These are phyloP conservation scores for Phylloscopus whistleri DNA, from an alignment of 2,113 vertebrate genomes.

Conservation along the genomic window DNA sequence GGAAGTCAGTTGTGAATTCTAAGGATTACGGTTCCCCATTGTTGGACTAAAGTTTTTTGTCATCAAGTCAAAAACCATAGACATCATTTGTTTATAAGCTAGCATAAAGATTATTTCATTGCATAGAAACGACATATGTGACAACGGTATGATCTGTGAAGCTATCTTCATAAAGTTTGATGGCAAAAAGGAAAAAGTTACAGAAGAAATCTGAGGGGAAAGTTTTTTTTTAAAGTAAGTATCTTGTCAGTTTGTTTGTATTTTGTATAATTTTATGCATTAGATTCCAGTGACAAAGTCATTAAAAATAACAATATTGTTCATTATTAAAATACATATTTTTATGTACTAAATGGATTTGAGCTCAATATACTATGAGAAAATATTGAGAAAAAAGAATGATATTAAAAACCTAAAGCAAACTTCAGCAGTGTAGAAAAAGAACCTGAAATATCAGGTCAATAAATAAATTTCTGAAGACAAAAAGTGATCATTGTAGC, in stretches of 20 bases:
- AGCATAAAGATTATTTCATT: conserved; percentile 21
- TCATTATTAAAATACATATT: neutral
- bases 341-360: neutral
- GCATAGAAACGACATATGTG: neutral
- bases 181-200: neutral
- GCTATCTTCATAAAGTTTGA: neutral
- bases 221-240: neutral
- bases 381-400: neutral
- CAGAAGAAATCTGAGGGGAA: neutral
- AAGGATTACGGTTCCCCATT: neutral
- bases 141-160: conserved; percentile 6
- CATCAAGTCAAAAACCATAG: neutral
- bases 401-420: neutral
- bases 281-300: neutral
- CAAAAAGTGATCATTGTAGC: neutral
- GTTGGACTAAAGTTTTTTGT: neutral
- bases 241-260: neutral
- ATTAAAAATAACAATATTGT: neutral
- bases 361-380: neutral
- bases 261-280: neutral
- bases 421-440: neutral
- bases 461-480: neutral
- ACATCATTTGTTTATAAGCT: neutral
- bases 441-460: neutral
- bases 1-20: neutral